Evolutionary conservation across 2,888 invertebrate genomes (phyloP), one percentile per base, ranked within the genome.

Genomic region (Noctua pronuba): DNA sequence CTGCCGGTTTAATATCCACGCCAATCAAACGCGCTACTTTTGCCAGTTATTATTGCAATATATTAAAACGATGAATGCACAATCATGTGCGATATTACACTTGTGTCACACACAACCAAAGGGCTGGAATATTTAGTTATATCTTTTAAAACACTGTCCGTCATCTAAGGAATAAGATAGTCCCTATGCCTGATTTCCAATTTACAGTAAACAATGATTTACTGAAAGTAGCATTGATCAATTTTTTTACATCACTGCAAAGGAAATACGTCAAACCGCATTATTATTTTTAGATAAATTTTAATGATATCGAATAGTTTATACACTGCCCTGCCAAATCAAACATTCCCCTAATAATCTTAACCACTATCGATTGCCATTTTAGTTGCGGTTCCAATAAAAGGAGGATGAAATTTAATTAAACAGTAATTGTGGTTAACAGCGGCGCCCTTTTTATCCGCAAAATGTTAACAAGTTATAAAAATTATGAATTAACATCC

Each of bases 401-500:
- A 80, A 76, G 62, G 44, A 73, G 82, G 81, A 88, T 88, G 83
- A 90, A 91, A 92, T 94, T 94, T 93, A 94, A 94, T 94, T 92
- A 93, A 93, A 93, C 81, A 69, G 64, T 73, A 82, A 85, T 85
- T 38, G 70, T 75, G 79, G 77, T 79, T 79, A 73, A 82, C 82
- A 82, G 82, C 83, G 85, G 83, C 49, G 75, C 77, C 80, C 80
- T 85, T 90, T 90, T 91, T 93, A 91, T 92, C 91, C 90, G 85
- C 92, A 91, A 92, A 94, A 94, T 92, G 94, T 95, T 95, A 95
- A 95, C 94, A 96, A 95, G 93, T 95, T 95, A 94, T 95, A 96
- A 95, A 96, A 96, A 96, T 96, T 96, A 96, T 95, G 94, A 95
- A 95, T 95, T 93, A 95, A 94, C 92, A 94, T 96, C 92, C 90